These are phyloP conservation scores for Panurus biarmicus DNA, from an alignment of 2,113 vertebrate genomes.

Conservation along the genomic window DNA sequence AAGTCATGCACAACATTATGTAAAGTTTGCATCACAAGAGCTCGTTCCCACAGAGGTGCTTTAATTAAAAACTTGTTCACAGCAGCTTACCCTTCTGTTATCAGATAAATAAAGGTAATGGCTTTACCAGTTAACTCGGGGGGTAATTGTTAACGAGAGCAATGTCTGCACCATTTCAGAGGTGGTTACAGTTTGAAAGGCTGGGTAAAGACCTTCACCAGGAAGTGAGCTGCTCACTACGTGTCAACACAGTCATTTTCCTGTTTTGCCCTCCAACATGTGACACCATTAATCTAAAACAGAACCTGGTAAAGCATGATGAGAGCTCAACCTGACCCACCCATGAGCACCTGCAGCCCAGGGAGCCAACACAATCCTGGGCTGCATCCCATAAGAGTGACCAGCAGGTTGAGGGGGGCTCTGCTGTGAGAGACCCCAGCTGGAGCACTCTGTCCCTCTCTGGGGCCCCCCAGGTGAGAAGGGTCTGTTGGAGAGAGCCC, in stretches of 20 bases:
- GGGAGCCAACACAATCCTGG: not conserved
- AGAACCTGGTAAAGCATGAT: not conserved
- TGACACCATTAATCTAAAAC: not conserved
- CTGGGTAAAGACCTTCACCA: not conserved
- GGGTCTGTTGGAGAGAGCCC: not conserved
- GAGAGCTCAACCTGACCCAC: not conserved
- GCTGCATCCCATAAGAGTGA: not conserved
- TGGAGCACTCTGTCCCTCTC: not conserved
- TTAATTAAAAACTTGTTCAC: conserved; percentile 47
- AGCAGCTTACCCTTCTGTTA: conserved; percentile 33
- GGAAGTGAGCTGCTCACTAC: not conserved
- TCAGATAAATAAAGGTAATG: conserved; percentile 45
- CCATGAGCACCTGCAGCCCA: not conserved
- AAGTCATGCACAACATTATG: conserved; percentile 18
- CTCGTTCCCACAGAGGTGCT: conserved; percentile 31
- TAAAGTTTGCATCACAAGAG: conserved; percentile 30
- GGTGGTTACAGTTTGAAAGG: not conserved
- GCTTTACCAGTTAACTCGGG: conserved; percentile 4
- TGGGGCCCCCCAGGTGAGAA: not conserved
- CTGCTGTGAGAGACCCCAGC: not conserved
- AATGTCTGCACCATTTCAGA: not conserved
- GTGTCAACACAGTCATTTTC: not conserved
- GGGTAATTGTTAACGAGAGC: conserved; percentile 20
- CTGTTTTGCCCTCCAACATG: not conserved
- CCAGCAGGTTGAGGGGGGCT: not conserved